phyloP scores from a whole-genome alignment of 2,797 vertebrate genomes.

The Pangasius djambal region DNA sequence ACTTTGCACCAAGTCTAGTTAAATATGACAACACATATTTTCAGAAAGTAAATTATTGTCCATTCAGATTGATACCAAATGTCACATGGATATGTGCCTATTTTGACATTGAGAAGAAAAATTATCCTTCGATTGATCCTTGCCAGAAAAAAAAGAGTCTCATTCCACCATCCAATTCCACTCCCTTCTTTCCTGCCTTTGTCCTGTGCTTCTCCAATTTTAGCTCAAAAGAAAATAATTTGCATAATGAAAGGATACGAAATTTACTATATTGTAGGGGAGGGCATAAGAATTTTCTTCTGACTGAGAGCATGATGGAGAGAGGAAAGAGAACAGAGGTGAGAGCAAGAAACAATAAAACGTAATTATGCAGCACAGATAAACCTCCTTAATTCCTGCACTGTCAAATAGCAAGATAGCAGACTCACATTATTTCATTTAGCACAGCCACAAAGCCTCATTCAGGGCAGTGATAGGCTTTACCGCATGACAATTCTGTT shows the following conservation, averaged over 20 bases:
- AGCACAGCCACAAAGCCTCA: conserved; percentile 70
- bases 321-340: conserved; percentile 63
- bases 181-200: conserved; percentile 59
- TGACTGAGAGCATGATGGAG: conserved; percentile 61
- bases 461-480: conserved; percentile 65
- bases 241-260: conserved; percentile 76
- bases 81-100: conserved; percentile 47
- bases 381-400: conserved; percentile 71
- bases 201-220: conserved; percentile 57
- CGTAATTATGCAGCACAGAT: conserved; percentile 77
- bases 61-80: conserved; percentile 55
- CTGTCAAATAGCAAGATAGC: conserved; percentile 73
- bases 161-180: conserved; percentile 57
- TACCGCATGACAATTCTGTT: conserved; percentile 70
- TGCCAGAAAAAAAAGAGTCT: conserved; percentile 62
- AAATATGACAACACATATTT: conserved; percentile 52
- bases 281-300: conserved; percentile 64
- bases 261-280: conserved; percentile 63
- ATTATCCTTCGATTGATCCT: conserved; percentile 60
- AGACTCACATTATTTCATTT: conserved; percentile 72
- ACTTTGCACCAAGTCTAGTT: conserved; percentile 18
- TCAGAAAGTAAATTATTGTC: conserved; percentile 67
- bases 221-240: conserved; percentile 75
- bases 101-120: conserved; percentile 53
- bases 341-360: conserved; percentile 77